Conservation (phyloP, 2,113 vertebrate genomes). For the Ptyas mucosa region DNA sequence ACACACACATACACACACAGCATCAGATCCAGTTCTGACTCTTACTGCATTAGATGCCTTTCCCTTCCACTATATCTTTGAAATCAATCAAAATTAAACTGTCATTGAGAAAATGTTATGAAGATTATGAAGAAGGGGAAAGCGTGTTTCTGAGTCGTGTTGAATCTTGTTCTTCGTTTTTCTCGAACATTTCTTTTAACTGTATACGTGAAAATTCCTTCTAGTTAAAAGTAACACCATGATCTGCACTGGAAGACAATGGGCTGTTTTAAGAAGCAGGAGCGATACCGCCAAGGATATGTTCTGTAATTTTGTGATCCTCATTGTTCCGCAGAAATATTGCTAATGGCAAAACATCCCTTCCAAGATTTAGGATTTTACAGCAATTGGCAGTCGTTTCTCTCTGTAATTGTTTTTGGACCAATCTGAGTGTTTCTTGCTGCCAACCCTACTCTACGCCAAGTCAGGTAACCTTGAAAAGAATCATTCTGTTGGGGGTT, state of each 20-base stretch:
- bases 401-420: constrained; percentile 46
- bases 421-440: constrained; percentile 27
- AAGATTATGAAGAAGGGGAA: constrained; percentile 28
- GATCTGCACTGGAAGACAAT: constrained; percentile 44
- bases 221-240: constrained; percentile 40
- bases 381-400: constrained; percentile 43
- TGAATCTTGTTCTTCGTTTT: constrained; percentile 33
- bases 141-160: constrained; percentile 53
- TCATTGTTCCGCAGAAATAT: constrained; percentile 51
- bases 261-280: constrained; percentile 1
- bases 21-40: background rate
- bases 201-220: constrained; percentile 24
- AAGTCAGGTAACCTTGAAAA: constrained; percentile 42
- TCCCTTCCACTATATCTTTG: constrained; percentile 2
- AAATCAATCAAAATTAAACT: constrained; percentile 44
- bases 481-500: constrained; percentile 41
- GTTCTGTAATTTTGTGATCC: constrained; percentile 41
- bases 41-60: no score
- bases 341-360: constrained; percentile 47
- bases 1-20: background rate
- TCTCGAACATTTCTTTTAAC: background rate
- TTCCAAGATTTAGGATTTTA: constrained; percentile 55
- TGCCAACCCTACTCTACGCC: constrained; percentile 22
- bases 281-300: constrained; percentile 47
- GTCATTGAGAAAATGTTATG: constrained; percentile 42